A percentile compares a stretch with the other conserved stretches of the same genome.
phyloP scores from a whole-genome alignment of 2,113 vertebrate genomes.

The Myotis yumanensis region DNA sequence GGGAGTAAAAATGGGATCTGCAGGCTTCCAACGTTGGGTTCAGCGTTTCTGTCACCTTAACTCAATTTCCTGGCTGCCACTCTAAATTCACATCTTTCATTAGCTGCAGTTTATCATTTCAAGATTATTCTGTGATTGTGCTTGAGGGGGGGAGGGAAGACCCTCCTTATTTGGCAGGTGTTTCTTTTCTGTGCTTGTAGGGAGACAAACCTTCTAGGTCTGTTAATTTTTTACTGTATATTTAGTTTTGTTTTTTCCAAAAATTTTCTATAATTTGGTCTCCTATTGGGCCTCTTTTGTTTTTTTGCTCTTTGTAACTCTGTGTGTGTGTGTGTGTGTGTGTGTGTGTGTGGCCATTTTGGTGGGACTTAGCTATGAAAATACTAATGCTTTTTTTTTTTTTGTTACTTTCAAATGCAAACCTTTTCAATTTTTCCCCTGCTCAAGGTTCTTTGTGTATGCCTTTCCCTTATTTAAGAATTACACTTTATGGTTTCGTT shows the following conservation, averaged over 20 bases:
- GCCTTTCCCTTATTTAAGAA: background rate
- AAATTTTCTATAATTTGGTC: background rate
- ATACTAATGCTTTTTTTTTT: background rate
- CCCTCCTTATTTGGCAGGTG: background rate
- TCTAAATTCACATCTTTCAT: background rate
- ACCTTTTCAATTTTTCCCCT: background rate
- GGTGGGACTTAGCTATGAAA: background rate
- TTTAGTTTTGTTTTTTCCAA: background rate
- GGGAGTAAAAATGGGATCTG: background rate
- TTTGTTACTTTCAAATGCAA: constrained; percentile 2
- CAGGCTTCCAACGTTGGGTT: background rate
- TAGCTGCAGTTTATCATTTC: background rate
- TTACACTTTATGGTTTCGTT: background rate
- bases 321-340: background rate
- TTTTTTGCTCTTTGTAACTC: background rate
- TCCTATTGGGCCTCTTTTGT: background rate
- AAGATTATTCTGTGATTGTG: background rate
- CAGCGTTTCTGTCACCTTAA: background rate
- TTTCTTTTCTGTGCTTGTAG: background rate
- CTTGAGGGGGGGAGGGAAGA: background rate
- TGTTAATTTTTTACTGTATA: background rate
- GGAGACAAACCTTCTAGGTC: background rate
- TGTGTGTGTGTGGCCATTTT: background rate
- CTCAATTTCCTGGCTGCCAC: background rate
- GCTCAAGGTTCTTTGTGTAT: background rate